Conservation (phyloP, 2,797 vertebrate species). For the Pterois miles region DNA sequence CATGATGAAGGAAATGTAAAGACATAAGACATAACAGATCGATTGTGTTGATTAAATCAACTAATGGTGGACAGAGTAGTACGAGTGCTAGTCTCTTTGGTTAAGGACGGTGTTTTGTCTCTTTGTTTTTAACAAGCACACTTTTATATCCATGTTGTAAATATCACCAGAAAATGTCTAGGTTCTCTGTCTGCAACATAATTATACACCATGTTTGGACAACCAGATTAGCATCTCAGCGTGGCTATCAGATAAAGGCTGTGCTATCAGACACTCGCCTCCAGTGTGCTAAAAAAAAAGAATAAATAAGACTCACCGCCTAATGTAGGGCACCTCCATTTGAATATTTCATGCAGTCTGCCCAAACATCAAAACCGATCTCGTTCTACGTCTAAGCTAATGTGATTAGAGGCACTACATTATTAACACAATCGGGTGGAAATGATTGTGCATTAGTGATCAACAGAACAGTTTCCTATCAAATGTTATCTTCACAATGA, state of each 20-base stretch:
- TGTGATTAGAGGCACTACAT: slow-evolving; percentile 59
- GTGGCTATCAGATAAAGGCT: slow-evolving; percentile 30
- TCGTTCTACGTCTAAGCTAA: slow-evolving; percentile 48
- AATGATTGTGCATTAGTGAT: slow-evolving; percentile 37
- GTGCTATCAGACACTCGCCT: slow-evolving; percentile 49
- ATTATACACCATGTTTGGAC: slow-evolving; percentile 50
- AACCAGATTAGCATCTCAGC: slow-evolving; percentile 57
- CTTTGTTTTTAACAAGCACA: not conserved
- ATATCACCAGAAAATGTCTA: slow-evolving; percentile 1
- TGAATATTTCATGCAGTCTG: slow-evolving; percentile 70
- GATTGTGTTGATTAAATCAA: no score
- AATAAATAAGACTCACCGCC: slow-evolving; percentile 23
- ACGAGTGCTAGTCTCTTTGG: no score
- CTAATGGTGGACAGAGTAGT: no score
- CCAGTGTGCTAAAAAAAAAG: slow-evolving; percentile 34
- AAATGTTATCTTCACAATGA: slow-evolving; percentile 34
- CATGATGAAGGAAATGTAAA: no score
- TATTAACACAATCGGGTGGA: slow-evolving; percentile 51
- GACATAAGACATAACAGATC: no score
- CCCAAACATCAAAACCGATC: slow-evolving; percentile 57
- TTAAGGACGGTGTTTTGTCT: not conserved
- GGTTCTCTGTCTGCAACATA: slow-evolving; percentile 9
- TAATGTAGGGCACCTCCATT: slow-evolving; percentile 69
- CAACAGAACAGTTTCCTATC: slow-evolving; percentile 34
- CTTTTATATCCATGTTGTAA: not conserved